These are phyloP conservation scores for Tetrax tetrax DNA, from an alignment of 2,113 vertebrate genomes.

Conservation along the genomic window DNA sequence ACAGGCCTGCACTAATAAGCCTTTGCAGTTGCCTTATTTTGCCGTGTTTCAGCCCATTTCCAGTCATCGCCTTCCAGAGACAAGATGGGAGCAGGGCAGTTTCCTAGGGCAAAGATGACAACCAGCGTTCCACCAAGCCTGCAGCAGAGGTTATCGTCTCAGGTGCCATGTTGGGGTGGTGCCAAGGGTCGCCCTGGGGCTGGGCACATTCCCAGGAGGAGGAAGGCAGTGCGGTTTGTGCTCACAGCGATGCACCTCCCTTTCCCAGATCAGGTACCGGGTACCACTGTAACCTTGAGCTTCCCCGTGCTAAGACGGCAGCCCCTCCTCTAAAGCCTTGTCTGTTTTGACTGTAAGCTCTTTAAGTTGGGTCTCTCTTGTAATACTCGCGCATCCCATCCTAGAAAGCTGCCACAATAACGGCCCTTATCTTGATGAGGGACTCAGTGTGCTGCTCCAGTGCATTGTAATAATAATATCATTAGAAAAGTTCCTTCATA, in stretches of 20 bases:
- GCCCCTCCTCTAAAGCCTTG: neutral
- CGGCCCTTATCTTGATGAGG: neutral
- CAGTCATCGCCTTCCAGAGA: neutral
- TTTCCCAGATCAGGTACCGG: rapidly evolving
- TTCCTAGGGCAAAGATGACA: neutral
- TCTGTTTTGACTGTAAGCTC: neutral
- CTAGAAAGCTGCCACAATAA: neutral
- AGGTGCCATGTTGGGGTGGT: rapidly evolving
- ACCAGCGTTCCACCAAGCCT: neutral
- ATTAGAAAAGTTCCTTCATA: neutral
- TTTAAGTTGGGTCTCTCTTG: neutral
- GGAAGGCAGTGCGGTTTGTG: rapidly evolving
- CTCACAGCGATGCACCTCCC: rapidly evolving
- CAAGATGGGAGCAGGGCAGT: neutral
- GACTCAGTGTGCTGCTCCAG: neutral
- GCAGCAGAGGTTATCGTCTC: neutral
- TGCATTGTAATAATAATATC: neutral
- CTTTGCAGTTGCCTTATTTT: neutral
- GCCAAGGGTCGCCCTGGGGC: neutral
- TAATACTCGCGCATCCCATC: neutral
- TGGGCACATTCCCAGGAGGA: neutral
- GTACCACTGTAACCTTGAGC: neutral
- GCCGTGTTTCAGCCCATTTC: neutral
- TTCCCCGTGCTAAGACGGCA: neutral
- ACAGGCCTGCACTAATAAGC: neutral